Evolutionary conservation across 2,797 vertebrate genomes (phyloP), one percentile per base, ranked within the genome.

Genomic region (Tragelaphus eurycerus): DNA sequence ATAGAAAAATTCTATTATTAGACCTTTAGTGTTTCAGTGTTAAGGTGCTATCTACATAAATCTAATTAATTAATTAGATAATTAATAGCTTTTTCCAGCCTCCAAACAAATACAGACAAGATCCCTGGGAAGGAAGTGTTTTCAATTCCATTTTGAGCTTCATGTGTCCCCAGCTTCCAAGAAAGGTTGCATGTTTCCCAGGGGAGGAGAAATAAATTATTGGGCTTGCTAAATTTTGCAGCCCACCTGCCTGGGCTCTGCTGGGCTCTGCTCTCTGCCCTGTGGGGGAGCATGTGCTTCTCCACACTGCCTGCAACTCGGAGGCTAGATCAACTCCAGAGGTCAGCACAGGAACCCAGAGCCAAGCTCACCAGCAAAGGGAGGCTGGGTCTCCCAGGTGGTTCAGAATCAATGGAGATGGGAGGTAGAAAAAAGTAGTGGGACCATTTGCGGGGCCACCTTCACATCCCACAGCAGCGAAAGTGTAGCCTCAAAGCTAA

Each of bases 11-110:
- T 89, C 96, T 95, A 83, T 90, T 79, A 71, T 88, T n/a, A 90
- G 92, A 88, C 90, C 88, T 71, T 62, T 17, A 54, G 71, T 64
- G 67, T 29, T 27, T 82, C 86, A 2, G 48, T 48, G 78, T 79
- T 59, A 74, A 96, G 93, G 89, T 94, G 93, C 94, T 86, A 94
- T 78, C 92, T 60, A 19, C 83, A 95, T 64, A 85, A 91, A 92
- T 92, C 95, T 90, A 96, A 96, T 97, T 91, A 93, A 93, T 97
- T 96, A 91, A 97, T 97, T 93, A 90, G 82, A 82, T 95, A 87
- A 86, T 55, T 85, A 84, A 93, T 54, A 93, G 95, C n/a, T 48
- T 87, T 89, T 93, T 52, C 91, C 71, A 86, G 78, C 88, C 55
- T 90, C 86, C 79, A 79, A 23, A 85, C 62, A 0, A 0, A 29